Conservation (phyloP, 2,888 invertebrate genomes). For the Escarpia spicata region DNA sequence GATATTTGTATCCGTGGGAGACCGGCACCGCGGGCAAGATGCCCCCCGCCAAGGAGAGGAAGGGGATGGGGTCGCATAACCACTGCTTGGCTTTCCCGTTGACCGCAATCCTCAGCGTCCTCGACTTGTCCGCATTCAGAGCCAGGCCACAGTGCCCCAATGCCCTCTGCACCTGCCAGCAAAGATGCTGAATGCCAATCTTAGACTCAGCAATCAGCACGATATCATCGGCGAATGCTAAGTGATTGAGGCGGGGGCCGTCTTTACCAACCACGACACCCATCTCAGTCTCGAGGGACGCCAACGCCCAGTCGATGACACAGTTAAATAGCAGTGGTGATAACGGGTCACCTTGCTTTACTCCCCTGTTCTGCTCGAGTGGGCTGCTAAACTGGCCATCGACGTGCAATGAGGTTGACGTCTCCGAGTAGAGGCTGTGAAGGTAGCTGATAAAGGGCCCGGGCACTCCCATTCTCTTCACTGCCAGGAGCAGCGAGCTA, state of each 20-base stretch:
- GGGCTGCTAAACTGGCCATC: not conserved
- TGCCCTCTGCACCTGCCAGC: too few species aligned
- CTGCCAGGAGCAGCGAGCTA: not conserved
- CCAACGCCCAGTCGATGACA: not conserved
- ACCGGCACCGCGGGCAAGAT: not conserved
- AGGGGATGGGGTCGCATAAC: not conserved
- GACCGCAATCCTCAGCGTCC: not conserved
- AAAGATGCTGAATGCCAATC: too few species aligned
- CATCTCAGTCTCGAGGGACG: not conserved
- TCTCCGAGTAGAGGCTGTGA: not conserved
- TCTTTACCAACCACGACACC: not conserved
- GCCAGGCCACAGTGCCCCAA: not conserved
- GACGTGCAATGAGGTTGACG: not conserved
- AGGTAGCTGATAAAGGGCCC: not conserved
- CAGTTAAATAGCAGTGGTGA: conserved; percentile 30
- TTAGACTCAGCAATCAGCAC: too few species aligned
- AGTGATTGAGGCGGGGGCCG: not conserved
- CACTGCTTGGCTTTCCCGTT: not conserved
- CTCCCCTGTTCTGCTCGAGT: conserved; percentile 18
- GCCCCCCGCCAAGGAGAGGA: not conserved
- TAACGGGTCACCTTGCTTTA: conserved; percentile 31
- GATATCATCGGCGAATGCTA: not conserved
- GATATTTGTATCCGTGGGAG: not conserved
- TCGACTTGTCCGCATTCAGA: not conserved
- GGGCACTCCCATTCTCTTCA: not conserved